These are phyloP conservation scores for Limonius californicus DNA, from an alignment of 1,140 invertebrate genomes.

Conservation along the genomic window DNA sequence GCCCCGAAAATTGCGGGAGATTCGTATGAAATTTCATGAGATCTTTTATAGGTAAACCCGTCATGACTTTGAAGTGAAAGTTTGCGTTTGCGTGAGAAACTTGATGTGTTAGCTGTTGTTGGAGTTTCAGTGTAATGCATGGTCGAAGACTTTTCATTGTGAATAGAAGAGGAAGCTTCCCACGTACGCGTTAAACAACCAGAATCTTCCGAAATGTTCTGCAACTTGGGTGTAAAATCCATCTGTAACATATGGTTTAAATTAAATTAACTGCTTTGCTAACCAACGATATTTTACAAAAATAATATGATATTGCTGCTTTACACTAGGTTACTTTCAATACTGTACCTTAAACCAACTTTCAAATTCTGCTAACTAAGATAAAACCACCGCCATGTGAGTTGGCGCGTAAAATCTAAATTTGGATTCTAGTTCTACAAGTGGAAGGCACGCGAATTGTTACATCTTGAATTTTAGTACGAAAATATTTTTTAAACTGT, in stretches of 20 bases:
- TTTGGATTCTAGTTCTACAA: too few species aligned
- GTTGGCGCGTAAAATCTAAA: too few species aligned
- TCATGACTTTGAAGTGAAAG: too few species aligned
- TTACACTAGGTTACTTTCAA: background rate
- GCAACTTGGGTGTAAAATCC: background rate
- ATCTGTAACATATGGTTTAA: background rate
- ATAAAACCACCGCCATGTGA: background rate
- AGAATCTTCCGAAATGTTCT: background rate
- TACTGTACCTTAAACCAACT: background rate
- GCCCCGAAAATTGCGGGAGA: background rate
- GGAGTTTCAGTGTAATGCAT: background rate
- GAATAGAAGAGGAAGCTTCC: background rate
- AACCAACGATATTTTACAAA: background rate
- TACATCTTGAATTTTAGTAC: background rate
- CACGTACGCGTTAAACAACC: background rate
- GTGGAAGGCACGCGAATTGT: too few species aligned
- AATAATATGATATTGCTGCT: background rate
- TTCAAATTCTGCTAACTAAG: background rate
- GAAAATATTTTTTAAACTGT: background rate
- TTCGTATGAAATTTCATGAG: background rate
- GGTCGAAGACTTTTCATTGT: background rate
- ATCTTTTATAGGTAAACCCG: too few species aligned
- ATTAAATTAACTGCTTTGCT: background rate
- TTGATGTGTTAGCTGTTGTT: background rate
- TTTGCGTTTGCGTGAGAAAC: background rate